These are phyloP conservation scores for Hippopotamyrus pictus DNA, from an alignment of 2,797 vertebrate genomes.

Conservation along the genomic window DNA sequence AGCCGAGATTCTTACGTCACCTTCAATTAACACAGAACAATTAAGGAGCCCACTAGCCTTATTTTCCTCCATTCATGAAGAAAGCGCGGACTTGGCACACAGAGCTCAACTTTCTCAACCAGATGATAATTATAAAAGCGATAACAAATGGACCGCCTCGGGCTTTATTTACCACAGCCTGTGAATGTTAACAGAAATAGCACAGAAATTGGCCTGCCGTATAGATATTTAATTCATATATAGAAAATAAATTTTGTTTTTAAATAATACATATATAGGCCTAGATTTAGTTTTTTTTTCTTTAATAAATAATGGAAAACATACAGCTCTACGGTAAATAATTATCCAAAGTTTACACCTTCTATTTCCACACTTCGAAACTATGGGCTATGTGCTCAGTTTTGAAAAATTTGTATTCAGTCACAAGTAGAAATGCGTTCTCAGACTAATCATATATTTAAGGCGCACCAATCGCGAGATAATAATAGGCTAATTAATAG, in stretches of 20 bases:
- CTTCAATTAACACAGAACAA: constrained; percentile 89
- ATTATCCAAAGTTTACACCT: background rate
- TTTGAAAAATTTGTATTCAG: background rate
- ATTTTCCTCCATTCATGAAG: constrained; percentile 57
- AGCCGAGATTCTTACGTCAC: constrained; percentile 83
- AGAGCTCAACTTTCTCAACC: constrained; percentile 60
- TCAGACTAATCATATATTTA: background rate
- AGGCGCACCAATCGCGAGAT: background rate
- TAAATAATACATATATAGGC: background rate
- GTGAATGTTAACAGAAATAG: background rate
- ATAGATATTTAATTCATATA: background rate
- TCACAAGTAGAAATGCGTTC: background rate
- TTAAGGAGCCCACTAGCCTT: constrained; percentile 76
- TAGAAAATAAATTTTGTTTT: background rate
- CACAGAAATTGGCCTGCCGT: background rate
- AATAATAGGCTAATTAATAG: background rate
- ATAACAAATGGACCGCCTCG: constrained; percentile 60
- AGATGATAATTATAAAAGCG: constrained; percentile 56
- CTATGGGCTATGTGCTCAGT: background rate
- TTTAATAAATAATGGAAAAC: background rate
- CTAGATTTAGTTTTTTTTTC: background rate
- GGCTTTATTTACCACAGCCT: constrained; percentile 25
- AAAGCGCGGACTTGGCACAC: constrained; percentile 54
- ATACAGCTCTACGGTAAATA: background rate
- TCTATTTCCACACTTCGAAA: background rate